Evolutionary conservation across 2,888 invertebrate genomes (phyloP).

Genomic region (Strigamia crassipes): DNA sequence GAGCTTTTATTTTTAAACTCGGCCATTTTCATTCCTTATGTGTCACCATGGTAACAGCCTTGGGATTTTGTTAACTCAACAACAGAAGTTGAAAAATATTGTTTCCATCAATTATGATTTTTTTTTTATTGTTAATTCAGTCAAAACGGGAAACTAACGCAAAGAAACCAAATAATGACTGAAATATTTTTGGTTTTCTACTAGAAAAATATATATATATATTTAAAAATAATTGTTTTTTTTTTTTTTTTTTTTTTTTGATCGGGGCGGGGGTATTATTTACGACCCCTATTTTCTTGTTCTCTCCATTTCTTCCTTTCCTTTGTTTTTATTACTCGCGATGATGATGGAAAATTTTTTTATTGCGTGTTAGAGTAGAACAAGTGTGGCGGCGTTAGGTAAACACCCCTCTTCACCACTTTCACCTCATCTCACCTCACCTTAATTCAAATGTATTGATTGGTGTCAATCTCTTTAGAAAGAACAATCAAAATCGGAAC

Average conservation of each 20-base stretch:
- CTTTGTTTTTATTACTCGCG: slow-evolving; percentile 21
- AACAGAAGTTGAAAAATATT: neutral
- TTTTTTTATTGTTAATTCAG: neutral
- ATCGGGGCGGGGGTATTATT: neutral
- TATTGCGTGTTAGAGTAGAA: slow-evolving; percentile 12
- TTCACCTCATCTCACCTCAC: slow-evolving; percentile 21
- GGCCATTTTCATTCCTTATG: slow-evolving; percentile 8
- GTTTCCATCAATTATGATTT: neutral
- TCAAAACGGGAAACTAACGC: neutral
- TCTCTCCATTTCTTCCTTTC: neutral
- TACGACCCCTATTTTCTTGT: neutral
- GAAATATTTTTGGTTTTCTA: neutral
- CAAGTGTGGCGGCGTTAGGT: slow-evolving; percentile 11
- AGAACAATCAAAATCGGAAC: slow-evolving; percentile 23
- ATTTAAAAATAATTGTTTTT: neutral
- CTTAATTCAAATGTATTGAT: slow-evolving; percentile 28
- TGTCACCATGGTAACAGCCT: slow-evolving; percentile 18
- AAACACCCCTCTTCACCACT: slow-evolving; percentile 16
- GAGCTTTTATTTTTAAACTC: slow-evolving; percentile 38
- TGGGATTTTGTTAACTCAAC: neutral
- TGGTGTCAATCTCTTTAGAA: slow-evolving; percentile 40
- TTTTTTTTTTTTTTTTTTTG: neutral
- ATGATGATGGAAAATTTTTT: slow-evolving; percentile 17
- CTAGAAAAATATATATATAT: neutral
- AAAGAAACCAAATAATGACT: neutral